These are phyloP conservation scores for Brachionus rotundiformis DNA, from an alignment of 1,140 invertebrate genomes.

Conservation along the genomic window DNA sequence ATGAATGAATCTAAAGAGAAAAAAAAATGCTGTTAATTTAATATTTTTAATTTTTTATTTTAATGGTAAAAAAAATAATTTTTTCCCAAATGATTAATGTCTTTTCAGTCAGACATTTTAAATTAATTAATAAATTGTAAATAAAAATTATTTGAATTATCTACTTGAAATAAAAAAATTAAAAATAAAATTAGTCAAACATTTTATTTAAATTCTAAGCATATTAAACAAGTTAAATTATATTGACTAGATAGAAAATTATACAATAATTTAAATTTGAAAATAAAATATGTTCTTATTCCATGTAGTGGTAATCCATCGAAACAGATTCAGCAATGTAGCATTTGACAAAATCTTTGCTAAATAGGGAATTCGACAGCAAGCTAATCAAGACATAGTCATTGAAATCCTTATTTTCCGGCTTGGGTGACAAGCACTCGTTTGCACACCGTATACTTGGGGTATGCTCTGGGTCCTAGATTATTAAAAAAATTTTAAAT, in stretches of 20 bases:
- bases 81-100: neutral
- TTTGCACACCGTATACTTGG: conserved; percentile 32
- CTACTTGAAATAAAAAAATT: neutral
- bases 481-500: neutral
- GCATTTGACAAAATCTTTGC: conserved; percentile 47
- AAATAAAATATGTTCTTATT: neutral
- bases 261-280: neutral
- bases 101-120: neutral
- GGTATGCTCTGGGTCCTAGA: neutral
- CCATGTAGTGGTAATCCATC: conserved; percentile 18
- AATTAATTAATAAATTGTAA: neutral
- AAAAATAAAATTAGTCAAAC: neutral
- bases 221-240: neutral
- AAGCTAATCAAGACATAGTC: conserved; percentile 4
- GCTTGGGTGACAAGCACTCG: conserved; percentile 7
- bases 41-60: neutral
- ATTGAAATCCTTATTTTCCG: neutral
- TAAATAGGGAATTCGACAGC: neutral
- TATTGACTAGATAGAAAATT: neutral
- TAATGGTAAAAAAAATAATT: no score
- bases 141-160: neutral
- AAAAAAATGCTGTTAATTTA: conserved; percentile 24
- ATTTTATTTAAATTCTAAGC: neutral
- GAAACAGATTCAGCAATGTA: neutral
- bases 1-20: neutral